Base-by-base conservation (phyloP, 2,113 vertebrate genomes). In the Rhinichthys klamathensis region DNA sequence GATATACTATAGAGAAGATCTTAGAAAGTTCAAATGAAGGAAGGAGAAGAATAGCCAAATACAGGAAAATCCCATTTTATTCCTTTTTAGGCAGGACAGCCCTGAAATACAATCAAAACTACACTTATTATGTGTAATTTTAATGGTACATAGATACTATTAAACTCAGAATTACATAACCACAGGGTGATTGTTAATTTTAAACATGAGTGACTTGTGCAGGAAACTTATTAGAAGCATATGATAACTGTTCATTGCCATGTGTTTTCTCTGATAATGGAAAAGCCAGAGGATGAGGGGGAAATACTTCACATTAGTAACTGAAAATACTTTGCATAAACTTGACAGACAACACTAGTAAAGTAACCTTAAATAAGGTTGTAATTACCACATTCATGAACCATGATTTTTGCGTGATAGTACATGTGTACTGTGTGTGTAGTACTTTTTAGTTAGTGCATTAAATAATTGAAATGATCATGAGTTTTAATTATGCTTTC, bases 11-110 rank as follows among this genome's bases (percentile, higher is more conserved):
- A 35, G 23, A n/a, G n/a, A n/a, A 67, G 32, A 41, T 80, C 0
- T 0, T 13, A 54, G 3, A 72, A 13, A 16, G 44, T 84, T 80
- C 25, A 72, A 25, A 78, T 49, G 10, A 75, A 51, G 30, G 12
- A 69, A 35, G 54, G 6, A n/a, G 13, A 16, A 32, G 30, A n/a
- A 73, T 6, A 25, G 41, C 70, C 41, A 49, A 46, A 60, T 15
- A 12, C 9, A 65, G 1, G 1, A 32, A 21, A 30, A 49, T 44
- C n/a, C 80, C 80, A 86, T 87, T 41, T 82, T 88, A 70, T 70
- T 70, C 67, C 86, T 86, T 91, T 90, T 90, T 86, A 87, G 88
- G n/a, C n/a, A n/a, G n/a, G n/a, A n/a, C n/a, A n/a, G n/a, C n/a
- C n/a, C n/a, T n/a, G n/a, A n/a, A n/a, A n/a, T n/a, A n/a, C n/a